Base-by-base conservation (phyloP, 2,888 invertebrate genomes). In the Lacanobia wlatinum region DNA sequence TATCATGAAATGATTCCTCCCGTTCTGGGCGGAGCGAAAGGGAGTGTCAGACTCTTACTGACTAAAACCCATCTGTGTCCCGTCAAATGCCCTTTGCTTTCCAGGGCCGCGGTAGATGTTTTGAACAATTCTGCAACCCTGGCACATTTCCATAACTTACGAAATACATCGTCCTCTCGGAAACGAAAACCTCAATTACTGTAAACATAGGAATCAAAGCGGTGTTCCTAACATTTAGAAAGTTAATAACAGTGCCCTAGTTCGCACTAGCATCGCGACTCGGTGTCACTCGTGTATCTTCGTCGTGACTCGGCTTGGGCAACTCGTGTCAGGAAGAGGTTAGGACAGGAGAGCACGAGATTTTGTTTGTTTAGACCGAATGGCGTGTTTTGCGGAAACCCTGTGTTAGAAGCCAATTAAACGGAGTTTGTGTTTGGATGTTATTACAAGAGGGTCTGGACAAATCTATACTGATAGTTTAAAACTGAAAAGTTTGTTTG, bases 231-330 rank as follows among this genome's bases (percentile, higher is more conserved):
- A 46, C 55, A 43, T 67, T 78, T 78, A 81, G 79, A 79, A 79
- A 79, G 79, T 79, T 64, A 81, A 79, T 70, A 60, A 55, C 40
- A 34, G 53, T 68, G 82, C 77, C 82, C 78, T 16, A 81, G 65
- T 66, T 81, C 23, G 80, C 38, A 81, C 76, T 67, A 52, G 60
- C 38, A 28, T 53, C 28, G 81, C 66, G 34, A 56, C 71, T 56
- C 56, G 18, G 60, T 58, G 71, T 55, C 82, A 63, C 55, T 64
- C 38, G 46, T 76, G 21, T 50, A 70, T 60, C 59, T 64, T 28
- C 70, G 38, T 76, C 81, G 79, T 79, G 79, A 82, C 79, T 76
- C 14, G 1, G 46, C 34, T 78, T 76, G 46, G 38, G 78, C n/a
- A 76, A 68, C 43, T 28, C 8, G 16, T 52, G 73, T n/a, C 50